phyloP scores from a whole-genome alignment of 1,140 invertebrate genomes.

The Camponotus pennsylvanicus region DNA sequence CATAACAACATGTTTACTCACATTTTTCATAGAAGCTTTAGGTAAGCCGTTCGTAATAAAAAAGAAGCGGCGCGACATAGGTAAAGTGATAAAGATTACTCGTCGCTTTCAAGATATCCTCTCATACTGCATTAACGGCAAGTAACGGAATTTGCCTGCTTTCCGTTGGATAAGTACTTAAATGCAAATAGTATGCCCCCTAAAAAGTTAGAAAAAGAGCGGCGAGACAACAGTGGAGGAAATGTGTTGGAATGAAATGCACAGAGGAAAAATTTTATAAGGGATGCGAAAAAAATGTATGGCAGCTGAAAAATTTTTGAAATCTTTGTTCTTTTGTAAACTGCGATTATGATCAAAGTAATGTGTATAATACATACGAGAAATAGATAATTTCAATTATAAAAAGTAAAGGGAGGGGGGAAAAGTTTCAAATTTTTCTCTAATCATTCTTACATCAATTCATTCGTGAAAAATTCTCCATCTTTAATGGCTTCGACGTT shows the following conservation, averaged over 20 bases:
- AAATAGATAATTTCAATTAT: not conserved
- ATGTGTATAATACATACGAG: not conserved
- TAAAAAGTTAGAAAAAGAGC: slow-evolving; percentile 32
- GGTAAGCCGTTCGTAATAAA: slow-evolving; percentile 54
- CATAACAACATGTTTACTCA: slow-evolving; percentile 6
- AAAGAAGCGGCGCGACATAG: slow-evolving; percentile 43
- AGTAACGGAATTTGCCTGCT: slow-evolving; percentile 48
- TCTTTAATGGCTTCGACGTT: slow-evolving; percentile 11
- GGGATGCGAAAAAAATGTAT: not conserved
- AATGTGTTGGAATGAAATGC: not conserved
- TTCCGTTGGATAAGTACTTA: slow-evolving; percentile 41
- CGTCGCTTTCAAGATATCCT: slow-evolving; percentile 67
- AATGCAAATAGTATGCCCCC: slow-evolving; percentile 30
- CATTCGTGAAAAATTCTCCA: not conserved
- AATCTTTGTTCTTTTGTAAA: not conserved
- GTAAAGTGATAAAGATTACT: slow-evolving; percentile 72
- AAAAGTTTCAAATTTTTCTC: not conserved
- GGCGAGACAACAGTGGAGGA: not conserved
- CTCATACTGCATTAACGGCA: slow-evolving; percentile 63
- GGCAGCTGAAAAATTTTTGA: not conserved
- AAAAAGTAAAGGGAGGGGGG: not conserved
- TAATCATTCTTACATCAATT: not conserved
- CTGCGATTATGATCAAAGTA: slow-evolving; percentile 13
- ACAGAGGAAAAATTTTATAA: slow-evolving; percentile 9
- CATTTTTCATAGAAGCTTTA: slow-evolving; percentile 61